These are phyloP conservation scores for Proterorhinus semilunaris DNA, from an alignment of 2,113 vertebrate species.

Conservation along the genomic window DNA sequence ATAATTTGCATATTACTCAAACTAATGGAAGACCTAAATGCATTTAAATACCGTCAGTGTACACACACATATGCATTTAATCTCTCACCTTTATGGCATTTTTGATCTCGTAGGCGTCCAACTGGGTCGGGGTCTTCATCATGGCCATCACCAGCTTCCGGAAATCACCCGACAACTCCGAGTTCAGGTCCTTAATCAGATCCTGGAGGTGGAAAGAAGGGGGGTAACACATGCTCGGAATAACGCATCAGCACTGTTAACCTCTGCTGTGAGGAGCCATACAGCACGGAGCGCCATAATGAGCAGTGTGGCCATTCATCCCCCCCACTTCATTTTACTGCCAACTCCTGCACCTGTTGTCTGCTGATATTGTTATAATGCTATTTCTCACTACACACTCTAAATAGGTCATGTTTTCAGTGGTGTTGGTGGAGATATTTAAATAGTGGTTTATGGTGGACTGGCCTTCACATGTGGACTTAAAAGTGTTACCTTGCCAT, in stretches of 20 bases:
- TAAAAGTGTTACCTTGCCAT: conserved; percentile 85
- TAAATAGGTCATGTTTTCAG: conserved; percentile 11
- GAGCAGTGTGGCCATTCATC: conserved; percentile 33
- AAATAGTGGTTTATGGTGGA: neutral
- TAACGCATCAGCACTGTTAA: conserved; percentile 23
- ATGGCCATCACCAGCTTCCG: conserved; percentile 89
- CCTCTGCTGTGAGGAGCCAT: conserved; percentile 6
- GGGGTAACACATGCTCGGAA: conserved; percentile 32
- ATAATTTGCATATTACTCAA: no score
- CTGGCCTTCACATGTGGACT: neutral
- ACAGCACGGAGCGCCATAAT: conserved; percentile 21
- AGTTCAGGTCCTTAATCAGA: conserved; percentile 94
- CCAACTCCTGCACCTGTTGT: conserved; percentile 42
- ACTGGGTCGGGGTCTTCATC: conserved; percentile 85
- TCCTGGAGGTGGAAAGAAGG: conserved; percentile 76
- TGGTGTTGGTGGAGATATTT: neutral
- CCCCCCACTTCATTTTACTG: conserved; percentile 27
- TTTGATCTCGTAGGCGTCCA: conserved; percentile 86
- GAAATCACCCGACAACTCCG: conserved; percentile 96
- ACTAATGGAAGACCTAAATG: no score
- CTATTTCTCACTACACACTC: neutral
- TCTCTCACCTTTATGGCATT: conserved; percentile 88
- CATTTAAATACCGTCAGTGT: no score
- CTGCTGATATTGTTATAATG: conserved; percentile 17
- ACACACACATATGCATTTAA: no score